These are phyloP conservation scores for Ephydatia muelleri DNA, from an alignment of 37 sponge, comb jelly and placozoan genomes.

Conservation along the genomic window DNA sequence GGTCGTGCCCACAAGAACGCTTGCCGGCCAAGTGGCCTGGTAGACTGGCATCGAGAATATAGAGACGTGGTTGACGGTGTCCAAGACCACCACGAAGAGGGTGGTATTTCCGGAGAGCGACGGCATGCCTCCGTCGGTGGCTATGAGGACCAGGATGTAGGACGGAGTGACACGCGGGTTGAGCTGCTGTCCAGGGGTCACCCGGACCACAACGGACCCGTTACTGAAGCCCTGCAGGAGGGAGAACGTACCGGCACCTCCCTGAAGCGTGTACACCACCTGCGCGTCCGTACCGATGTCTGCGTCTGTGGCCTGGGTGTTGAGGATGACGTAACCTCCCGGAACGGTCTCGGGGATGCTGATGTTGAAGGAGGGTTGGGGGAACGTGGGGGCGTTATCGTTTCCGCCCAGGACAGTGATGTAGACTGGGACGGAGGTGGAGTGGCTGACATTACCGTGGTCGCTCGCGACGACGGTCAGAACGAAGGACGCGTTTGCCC, in stretches of 20 bases:
- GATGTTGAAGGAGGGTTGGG: slow-evolving; percentile 17
- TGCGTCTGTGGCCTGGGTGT: slow-evolving; percentile 41
- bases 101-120: slow-evolving; percentile 11
- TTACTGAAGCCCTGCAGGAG: neutral
- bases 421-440: slow-evolving; percentile 32
- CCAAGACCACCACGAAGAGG: slow-evolving; percentile 37
- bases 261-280: slow-evolving; percentile 24
- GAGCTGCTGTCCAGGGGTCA: neutral
- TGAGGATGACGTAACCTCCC: slow-evolving; percentile 10
- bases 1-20: slow-evolving; percentile 16
- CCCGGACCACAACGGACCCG: slow-evolving; percentile 28
- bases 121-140: slow-evolving; percentile 56
- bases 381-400: slow-evolving; percentile 71
- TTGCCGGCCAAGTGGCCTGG: slow-evolving; percentile 11
- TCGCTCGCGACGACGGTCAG: slow-evolving; percentile 70
- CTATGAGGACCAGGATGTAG: slow-evolving; percentile 52
- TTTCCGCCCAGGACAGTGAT: slow-evolving; percentile 68
- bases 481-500: slow-evolving; percentile 33
- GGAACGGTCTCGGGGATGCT: slow-evolving; percentile 16
- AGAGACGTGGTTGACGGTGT: slow-evolving; percentile 62
- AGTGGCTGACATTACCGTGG: slow-evolving; percentile 34
- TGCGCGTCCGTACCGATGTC: slow-evolving; percentile 42
- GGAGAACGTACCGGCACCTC: slow-evolving; percentile 25
- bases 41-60: slow-evolving; percentile 26
- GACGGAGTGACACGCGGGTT: slow-evolving; percentile 12